Base-by-base conservation (phyloP, 1,140 invertebrate genomes). In the Drosophila ironensis region DNA sequence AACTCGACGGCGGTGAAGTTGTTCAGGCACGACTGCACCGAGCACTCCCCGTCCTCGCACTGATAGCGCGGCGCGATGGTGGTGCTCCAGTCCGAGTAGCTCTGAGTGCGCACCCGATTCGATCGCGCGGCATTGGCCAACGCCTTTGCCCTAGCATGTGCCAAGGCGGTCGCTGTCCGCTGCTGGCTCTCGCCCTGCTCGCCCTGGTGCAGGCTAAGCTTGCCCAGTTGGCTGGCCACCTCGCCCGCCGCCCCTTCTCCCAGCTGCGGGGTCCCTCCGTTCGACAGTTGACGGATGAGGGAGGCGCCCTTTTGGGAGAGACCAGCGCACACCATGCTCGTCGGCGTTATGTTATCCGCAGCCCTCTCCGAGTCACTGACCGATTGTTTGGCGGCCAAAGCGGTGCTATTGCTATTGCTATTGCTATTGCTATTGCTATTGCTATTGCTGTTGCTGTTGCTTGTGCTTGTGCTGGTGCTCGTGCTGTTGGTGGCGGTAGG, bases 1-100 rank as follows among this genome's bases (percentile, higher is more conserved):
- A 97, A 90, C 90, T 99, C 98, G 12, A 95, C 92, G 0, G 94
- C 93, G 0, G 97, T 98, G 89, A 99, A 99, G 90, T 97, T 96
- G 76, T 95, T 95, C 3, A 99, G 92, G 88, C 97, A 98, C 0
- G 96, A 97, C 77, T 95, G 93, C 9, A 97, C 92, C 2, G 96
- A 97, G 88, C 93, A 95, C 77, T 98, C 96, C 12, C 94, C 93
- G 46, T 95, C 94, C 37, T 94, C 93, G 59, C 93, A 93, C 9
- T 93, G 91, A 84, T 96, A 96, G 4, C 94, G 91, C 2, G 92
- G 91, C 0, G 92, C 91, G 9, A 93, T 90, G 1, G 93, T 93
- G 35, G 91, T 92, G 47, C 88, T 91, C 91, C 91, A 91, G 38
- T 90, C 89, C 19, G 87, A 88, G 33, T 88, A 81, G 63, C 89